Evolutionary conservation across 2,888 invertebrate genomes (phyloP), one percentile per base, ranked within the genome.

Genomic region (Cataglyphis cursor): DNA sequence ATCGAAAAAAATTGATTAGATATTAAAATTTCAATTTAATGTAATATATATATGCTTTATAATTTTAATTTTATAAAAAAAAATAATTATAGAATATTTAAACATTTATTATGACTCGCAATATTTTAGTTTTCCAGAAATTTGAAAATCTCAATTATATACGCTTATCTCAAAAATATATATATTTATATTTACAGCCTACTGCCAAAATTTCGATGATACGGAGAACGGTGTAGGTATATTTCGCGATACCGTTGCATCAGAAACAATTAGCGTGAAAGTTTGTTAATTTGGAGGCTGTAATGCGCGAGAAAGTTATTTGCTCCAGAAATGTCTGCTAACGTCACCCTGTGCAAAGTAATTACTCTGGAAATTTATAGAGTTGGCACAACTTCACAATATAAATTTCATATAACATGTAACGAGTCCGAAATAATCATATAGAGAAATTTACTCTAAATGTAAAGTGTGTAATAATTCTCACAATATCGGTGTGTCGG

Each of bases 321-420:
- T 80, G 70, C 44, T 35, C 21, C 78, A 44, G 78, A 80, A 70
- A 70, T 80, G 59, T 80, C 78, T 70, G 59, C 59, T 70, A 80
- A 80, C 70, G 70, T 80, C 78, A 59, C 12, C 35, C 78, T 12
- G 44, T 31, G 70, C 38, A 65, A 68, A 70, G 70, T 80, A 80
- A 80, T 80, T 80, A 80, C 78, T 59, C 70, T 44, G 70, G 24
- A 59, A 80, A 80, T 78, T 78, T 78, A 78, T 80, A 68, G 78
- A 44, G 70, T 57, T 68, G 66, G 78, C 78, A 41, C 78, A 68
- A 78, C 44, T 70, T 68, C 44, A 48, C 24, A 59, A 44, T 80
- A 59, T 80, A 80, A 78, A 70, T 70, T 70, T 59, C 59, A 35
- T 48, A 48, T 44, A 68, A 78, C 35, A 35, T 59, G 44, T 48